Conservation (phyloP, 2,888 invertebrate species). For the Stramonita haemastoma region DNA sequence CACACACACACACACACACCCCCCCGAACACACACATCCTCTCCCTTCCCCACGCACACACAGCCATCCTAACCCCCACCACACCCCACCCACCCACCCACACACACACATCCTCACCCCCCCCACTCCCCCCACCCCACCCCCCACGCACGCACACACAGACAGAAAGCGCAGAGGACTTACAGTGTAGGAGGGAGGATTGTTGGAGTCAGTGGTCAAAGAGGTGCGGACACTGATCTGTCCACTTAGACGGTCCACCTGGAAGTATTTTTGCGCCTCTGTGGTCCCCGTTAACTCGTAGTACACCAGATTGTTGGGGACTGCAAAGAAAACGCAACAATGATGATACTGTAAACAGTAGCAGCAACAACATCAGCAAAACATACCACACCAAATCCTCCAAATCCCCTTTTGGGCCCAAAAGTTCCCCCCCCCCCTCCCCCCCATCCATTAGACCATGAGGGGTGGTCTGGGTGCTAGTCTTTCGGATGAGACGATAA, state of each 20-base stretch:
- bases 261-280: constrained; percentile 57
- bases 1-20: background rate
- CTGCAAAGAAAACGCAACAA: constrained; percentile 40
- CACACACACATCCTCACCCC: background rate
- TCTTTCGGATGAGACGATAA: no score
- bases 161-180: constrained; percentile 31
- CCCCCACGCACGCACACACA: background rate
- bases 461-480: no score
- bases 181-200: constrained; percentile 51
- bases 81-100: background rate
- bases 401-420: no score
- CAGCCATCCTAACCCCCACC: background rate
- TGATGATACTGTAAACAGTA: background rate
- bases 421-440: no score
- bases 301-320: constrained; percentile 66
- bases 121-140: background rate
- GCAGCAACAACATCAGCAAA: background rate
- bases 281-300: constrained; percentile 56
- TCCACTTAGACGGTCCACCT: constrained; percentile 61
- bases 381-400: background rate
- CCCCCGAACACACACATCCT: background rate
- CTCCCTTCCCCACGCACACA: background rate
- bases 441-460: no score
- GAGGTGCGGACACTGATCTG: constrained; percentile 62
- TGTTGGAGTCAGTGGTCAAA: constrained; percentile 49